Percentiles rank a stretch among this genome's conserved stretches.
These are phyloP conservation scores for Eudyptes chrysolophus DNA, from an alignment of 2,113 vertebrate genomes.

Conservation along the genomic window DNA sequence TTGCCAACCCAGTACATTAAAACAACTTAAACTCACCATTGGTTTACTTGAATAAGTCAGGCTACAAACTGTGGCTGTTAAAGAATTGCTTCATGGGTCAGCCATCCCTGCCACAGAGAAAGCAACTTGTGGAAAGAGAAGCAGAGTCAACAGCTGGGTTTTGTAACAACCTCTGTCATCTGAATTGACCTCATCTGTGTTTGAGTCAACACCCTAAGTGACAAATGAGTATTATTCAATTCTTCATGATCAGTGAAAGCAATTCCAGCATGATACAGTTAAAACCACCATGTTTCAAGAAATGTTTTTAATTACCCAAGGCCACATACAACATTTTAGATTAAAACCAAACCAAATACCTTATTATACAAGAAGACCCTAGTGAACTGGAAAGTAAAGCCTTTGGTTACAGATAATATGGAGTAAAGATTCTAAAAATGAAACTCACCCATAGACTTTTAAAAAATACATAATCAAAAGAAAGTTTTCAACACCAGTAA, in stretches of 20 bases:
- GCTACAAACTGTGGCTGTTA: neutral
- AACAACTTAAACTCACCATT: neutral
- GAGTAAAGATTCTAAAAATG: neutral
- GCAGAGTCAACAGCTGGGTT: neutral
- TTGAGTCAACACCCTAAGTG: neutral
- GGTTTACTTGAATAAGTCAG: neutral
- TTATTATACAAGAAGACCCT: neutral
- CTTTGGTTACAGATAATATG: neutral
- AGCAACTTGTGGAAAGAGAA: neutral
- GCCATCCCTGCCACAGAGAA: neutral
- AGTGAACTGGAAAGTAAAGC: neutral
- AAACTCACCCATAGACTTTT: neutral
- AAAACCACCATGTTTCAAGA: neutral
- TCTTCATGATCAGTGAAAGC: neutral
- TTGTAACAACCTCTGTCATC: neutral
- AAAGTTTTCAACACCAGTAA: neutral
- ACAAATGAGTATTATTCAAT: constrained; percentile 13
- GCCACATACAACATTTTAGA: neutral
- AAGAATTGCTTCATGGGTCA: neutral
- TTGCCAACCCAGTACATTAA: neutral
- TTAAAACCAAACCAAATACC: neutral
- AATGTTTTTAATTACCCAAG: neutral
- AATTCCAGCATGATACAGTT: neutral
- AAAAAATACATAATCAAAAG: neutral
- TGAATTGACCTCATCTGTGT: constrained; percentile 1